Percentiles rank a stretch among this genome's conserved stretches.
These are phyloP conservation scores for Pomacea maculata DNA, from an alignment of 1,140 invertebrate genomes.

Conservation along the genomic window DNA sequence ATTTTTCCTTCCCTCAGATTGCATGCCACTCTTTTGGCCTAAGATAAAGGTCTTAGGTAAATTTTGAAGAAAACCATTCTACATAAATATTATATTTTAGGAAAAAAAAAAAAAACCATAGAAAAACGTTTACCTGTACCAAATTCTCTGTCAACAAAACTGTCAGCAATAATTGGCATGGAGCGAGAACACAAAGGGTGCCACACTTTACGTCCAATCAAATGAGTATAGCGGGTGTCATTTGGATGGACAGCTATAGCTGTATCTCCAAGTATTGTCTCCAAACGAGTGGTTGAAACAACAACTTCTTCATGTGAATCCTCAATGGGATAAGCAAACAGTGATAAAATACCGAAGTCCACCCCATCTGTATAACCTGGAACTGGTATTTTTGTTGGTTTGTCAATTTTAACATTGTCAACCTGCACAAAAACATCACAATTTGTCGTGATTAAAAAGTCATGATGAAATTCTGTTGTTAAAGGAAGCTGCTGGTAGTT, in stretches of 20 bases:
- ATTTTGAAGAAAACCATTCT: too few relatives aligned
- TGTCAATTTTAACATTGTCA: conserved; percentile 88
- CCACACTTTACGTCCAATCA: conserved; percentile 82
- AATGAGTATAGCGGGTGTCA: conserved; percentile 73
- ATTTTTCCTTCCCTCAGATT: too few relatives aligned
- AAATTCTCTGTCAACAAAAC: conserved; percentile 91
- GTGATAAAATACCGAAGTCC: conserved; percentile 92
- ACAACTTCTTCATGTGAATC: conserved; percentile 80
- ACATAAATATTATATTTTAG: too few relatives aligned
- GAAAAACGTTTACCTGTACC: conserved; percentile 79
- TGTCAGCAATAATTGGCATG: conserved; percentile 88
- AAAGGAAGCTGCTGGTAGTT: not conserved
- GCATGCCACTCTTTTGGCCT: too few relatives aligned
- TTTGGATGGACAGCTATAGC: conserved; percentile 96
- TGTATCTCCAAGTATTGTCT: conserved; percentile 98
- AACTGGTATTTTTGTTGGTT: conserved; percentile 84
- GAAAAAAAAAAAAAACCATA: too few relatives aligned
- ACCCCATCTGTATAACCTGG: conserved; percentile 88
- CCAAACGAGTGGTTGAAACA: conserved; percentile 95
- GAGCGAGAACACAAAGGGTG: conserved; percentile 70
- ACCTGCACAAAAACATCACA: conserved; percentile 67
- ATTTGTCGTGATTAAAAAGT: not conserved
- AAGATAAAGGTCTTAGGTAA: too few relatives aligned
- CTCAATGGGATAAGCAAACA: conserved; percentile 88
- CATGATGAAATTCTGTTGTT: not conserved